A percentile compares a stretch with the other conserved stretches of the same genome.
Conservation (phyloP, 2,113 vertebrate species). For the Athene cunicularia region DNA sequence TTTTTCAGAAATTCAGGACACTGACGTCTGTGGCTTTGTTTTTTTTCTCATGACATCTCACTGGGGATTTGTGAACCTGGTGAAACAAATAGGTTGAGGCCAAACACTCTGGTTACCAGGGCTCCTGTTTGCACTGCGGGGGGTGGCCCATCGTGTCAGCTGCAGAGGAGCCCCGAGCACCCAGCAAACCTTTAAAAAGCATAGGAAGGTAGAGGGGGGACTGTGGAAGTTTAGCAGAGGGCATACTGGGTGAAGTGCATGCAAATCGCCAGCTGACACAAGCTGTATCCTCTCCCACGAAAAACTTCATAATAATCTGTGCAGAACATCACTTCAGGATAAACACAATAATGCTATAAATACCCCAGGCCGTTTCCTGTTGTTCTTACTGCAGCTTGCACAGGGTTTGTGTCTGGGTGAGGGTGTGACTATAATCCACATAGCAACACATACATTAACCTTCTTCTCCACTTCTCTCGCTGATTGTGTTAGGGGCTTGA, state of each 20-base stretch:
- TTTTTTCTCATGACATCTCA: background rate
- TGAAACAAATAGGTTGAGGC: background rate
- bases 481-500: background rate
- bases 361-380: conserved; percentile 77
- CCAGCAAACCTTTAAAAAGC: background rate
- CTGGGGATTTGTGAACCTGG: background rate
- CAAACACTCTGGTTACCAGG: background rate
- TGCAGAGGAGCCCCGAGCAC: background rate
- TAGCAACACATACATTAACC: conserved; percentile 39
- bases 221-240: background rate
- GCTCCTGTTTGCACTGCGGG: background rate
- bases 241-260: background rate
- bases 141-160: background rate
- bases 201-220: background rate
- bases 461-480: background rate
- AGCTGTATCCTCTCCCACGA: conserved; percentile 49
- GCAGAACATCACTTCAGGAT: conserved; percentile 75
- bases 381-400: conserved; percentile 71
- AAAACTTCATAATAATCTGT: conserved; percentile 65
- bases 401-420: conserved; percentile 59
- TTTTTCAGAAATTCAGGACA: background rate
- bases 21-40: fast-evolving
- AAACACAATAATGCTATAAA: conserved; percentile 79
- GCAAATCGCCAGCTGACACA: conserved; percentile 49
- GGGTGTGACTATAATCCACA: conserved; percentile 70